These are phyloP conservation scores for Corythucha ciliata DNA, from an alignment of 2,888 invertebrate species.

Conservation along the genomic window DNA sequence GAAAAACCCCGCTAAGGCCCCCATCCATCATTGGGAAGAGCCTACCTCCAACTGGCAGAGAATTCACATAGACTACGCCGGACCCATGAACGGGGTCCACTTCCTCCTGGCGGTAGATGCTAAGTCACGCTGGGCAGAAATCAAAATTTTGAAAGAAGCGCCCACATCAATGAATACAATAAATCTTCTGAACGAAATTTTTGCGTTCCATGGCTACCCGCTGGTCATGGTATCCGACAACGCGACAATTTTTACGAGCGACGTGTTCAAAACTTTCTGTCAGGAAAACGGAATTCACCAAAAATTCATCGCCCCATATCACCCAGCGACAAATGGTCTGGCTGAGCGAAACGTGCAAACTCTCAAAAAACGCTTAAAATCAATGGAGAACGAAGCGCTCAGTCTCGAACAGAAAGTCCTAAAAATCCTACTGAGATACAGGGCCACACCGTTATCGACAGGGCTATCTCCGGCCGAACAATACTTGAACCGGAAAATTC, in stretches of 20 bases:
- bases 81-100: constrained; percentile 29
- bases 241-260: constrained; percentile 29
- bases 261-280: constrained; percentile 27
- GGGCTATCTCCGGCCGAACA: constrained; percentile 20
- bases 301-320: constrained; percentile 27
- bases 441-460: constrained; percentile 9
- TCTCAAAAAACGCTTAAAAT: constrained; percentile 17
- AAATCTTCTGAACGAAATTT: constrained; percentile 21
- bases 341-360: constrained; percentile 28
- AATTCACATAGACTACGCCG: constrained; percentile 35
- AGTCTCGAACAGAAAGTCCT: neutral
- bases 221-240: constrained; percentile 30
- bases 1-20: constrained; percentile 1
- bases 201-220: constrained; percentile 26
- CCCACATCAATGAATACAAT: constrained; percentile 24
- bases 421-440: constrained; percentile 8
- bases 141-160: constrained; percentile 4
- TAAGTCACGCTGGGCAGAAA: constrained; percentile 27
- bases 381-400: constrained; percentile 16
- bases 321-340: constrained; percentile 30
- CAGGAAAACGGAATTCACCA: constrained; percentile 19
- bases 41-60: constrained; percentile 28
- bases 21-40: constrained; percentile 3
- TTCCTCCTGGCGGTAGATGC: constrained; percentile 31
- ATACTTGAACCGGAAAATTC: constrained; percentile 24